These are phyloP conservation scores for Hetaerina americana DNA, from an alignment of 1,140 invertebrate species.

Conservation along the genomic window DNA sequence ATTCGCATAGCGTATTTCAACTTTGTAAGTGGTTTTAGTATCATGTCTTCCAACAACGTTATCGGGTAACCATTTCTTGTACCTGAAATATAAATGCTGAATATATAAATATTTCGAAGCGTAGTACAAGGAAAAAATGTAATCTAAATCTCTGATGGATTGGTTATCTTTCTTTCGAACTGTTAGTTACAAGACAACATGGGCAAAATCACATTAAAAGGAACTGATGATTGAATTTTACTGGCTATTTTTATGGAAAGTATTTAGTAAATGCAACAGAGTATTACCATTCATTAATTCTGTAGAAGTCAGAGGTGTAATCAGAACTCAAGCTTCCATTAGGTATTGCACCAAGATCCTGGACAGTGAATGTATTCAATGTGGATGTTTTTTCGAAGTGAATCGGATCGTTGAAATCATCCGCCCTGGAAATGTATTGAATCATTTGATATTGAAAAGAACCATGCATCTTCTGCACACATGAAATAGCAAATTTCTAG, in stretches of 20 bases:
- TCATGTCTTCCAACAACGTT: constrained; percentile 67
- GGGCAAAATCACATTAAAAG: too few relatives aligned
- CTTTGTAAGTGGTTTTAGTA: constrained; percentile 70
- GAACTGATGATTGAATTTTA: too few relatives aligned
- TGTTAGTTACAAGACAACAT: too few relatives aligned
- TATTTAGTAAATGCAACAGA: not conserved
- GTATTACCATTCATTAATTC: constrained; percentile 82
- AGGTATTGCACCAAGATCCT: constrained; percentile 71
- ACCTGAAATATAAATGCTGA: constrained; percentile 43
- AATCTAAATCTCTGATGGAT: too few relatives aligned
- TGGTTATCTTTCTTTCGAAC: too few relatives aligned
- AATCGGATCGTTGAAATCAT: constrained; percentile 90
- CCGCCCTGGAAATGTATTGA: constrained; percentile 39
- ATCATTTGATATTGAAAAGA: constrained; percentile 13
- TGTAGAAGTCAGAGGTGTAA: constrained; percentile 82
- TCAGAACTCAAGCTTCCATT: constrained; percentile 59
- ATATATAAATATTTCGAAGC: too few relatives aligned
- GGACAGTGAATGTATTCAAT: constrained; percentile 69
- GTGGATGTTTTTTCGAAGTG: constrained; percentile 85
- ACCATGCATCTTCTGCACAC: not conserved
- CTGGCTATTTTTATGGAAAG: constrained; percentile 1
- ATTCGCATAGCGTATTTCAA: constrained; percentile 85
- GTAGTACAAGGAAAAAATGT: too few relatives aligned
- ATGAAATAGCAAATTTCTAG: not conserved
- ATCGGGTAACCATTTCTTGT: constrained; percentile 77